phyloP scores from a whole-genome alignment of 2,888 invertebrate species.

The Lochmaea capreae region DNA sequence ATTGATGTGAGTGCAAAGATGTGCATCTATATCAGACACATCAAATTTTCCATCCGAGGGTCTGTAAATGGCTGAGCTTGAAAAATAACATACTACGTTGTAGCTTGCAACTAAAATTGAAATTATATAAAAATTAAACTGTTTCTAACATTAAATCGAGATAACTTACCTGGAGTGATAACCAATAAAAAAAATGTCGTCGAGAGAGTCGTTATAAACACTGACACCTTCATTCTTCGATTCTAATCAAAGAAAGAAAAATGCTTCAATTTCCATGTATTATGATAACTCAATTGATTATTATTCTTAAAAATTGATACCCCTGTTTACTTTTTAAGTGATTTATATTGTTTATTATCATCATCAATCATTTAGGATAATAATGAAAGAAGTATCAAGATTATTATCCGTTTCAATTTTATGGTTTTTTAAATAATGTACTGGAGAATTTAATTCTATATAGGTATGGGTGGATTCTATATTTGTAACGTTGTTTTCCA shows the following conservation, averaged over 20 bases:
- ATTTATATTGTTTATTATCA: too few relatives aligned
- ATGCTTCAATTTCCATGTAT: not conserved
- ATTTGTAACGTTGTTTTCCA: too few relatives aligned
- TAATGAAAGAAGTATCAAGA: too few relatives aligned
- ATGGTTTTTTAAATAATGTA: too few relatives aligned
- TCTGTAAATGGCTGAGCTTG: constrained; percentile 47
- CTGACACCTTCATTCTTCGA: not conserved
- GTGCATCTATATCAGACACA: constrained; percentile 46
- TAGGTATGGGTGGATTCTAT: too few relatives aligned
- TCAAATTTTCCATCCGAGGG: constrained; percentile 44
- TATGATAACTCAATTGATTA: not conserved
- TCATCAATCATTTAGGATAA: too few relatives aligned
- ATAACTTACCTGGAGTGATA: not conserved
- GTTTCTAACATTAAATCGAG: too few relatives aligned
- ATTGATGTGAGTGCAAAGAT: constrained; percentile 50
- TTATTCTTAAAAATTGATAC: not conserved
- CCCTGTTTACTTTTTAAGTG: too few relatives aligned
- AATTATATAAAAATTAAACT: not conserved
- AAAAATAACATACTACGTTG: constrained; percentile 46
- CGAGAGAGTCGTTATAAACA: not conserved
- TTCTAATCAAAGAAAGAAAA: not conserved
- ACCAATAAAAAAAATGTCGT: not conserved
- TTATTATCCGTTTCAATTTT: too few relatives aligned
- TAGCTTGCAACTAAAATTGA: constrained; percentile 13
- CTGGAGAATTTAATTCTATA: too few relatives aligned